Evolutionary conservation across 2,888 invertebrate genomes (phyloP).

Genomic region (Brachycybe producta): DNA sequence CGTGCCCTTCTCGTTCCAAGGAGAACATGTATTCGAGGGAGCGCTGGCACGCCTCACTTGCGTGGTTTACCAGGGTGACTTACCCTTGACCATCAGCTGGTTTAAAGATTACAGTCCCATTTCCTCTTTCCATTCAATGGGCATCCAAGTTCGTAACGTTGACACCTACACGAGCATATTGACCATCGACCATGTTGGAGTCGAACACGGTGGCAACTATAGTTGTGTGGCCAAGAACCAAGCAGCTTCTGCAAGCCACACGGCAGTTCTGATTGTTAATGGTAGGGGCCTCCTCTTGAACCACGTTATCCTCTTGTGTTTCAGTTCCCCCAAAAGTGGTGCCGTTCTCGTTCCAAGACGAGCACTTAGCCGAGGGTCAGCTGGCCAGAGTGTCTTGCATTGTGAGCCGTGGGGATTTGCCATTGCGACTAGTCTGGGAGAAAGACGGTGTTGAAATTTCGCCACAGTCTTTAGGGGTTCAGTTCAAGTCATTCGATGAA

Average conservation of each 20-base stretch:
- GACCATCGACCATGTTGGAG: conserved; percentile 22
- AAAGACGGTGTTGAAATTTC: conserved; percentile 10
- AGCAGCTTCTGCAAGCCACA: conserved; percentile 12
- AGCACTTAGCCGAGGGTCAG: conserved; percentile 14
- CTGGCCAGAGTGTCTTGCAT: conserved; percentile 16
- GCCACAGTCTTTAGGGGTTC: conserved; percentile 7
- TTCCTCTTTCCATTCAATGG: not conserved
- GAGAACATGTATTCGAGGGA: conserved; percentile 13
- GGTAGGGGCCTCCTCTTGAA: conserved; percentile 16
- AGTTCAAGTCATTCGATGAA: conserved; percentile 14
- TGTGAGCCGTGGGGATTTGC: conserved; percentile 16
- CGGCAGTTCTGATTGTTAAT: conserved; percentile 16
- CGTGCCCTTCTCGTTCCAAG: conserved; percentile 15
- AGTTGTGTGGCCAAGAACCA: conserved; percentile 19
- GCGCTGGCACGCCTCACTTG: conserved; percentile 16
- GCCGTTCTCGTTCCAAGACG: conserved; percentile 15
- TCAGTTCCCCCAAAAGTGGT: conserved; percentile 17
- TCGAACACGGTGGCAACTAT: conserved; percentile 20
- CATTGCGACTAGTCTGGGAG: conserved; percentile 13
- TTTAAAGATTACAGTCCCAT: conserved; percentile 14
- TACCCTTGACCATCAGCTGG: conserved; percentile 14
- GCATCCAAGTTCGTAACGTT: conserved; percentile 9
- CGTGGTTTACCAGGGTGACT: conserved; percentile 17
- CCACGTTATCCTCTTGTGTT: not conserved
- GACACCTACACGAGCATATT: conserved; percentile 21